A percentile compares a stretch with the other conserved stretches of the same genome.
phyloP scores from a whole-genome alignment of 2,113 vertebrate species.

The Colaptes auratus region DNA sequence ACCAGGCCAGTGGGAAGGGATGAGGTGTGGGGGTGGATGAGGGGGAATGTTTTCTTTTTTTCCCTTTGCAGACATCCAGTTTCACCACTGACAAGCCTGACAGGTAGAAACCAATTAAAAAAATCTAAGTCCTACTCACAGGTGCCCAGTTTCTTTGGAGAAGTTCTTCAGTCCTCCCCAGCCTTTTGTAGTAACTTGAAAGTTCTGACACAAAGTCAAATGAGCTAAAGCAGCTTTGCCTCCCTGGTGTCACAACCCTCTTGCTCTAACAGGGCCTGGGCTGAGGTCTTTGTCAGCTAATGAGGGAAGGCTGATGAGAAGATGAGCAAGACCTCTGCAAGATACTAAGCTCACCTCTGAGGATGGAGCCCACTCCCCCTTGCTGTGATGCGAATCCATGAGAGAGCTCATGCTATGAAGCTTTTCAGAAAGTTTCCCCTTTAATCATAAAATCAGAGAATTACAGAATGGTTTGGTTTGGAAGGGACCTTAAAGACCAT shows the following conservation, averaged over 20 bases:
- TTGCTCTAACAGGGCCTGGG: background rate
- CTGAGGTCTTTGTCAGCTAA: background rate
- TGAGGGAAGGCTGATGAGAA: background rate
- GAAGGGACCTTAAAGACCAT: too few species aligned
- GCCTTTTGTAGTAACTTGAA: background rate
- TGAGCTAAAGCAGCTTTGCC: background rate
- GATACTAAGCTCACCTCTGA: background rate
- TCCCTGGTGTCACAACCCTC: background rate
- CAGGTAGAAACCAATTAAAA: slow-evolving; percentile 33
- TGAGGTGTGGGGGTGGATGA: slow-evolving; percentile 10
- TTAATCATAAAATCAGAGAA: too few species aligned
- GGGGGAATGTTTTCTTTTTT: background rate
- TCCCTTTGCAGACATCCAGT: slow-evolving; percentile 36
- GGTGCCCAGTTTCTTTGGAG: background rate
- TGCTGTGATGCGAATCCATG: background rate
- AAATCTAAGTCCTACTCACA: background rate
- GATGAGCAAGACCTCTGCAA: background rate
- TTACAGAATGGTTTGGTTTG: too few species aligned
- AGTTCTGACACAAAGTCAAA: background rate
- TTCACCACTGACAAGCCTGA: slow-evolving; percentile 53
- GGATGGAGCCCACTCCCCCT: background rate
- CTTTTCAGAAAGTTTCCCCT: background rate
- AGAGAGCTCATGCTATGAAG: background rate
- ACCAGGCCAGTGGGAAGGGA: slow-evolving; percentile 16
- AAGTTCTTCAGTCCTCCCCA: background rate